Conservation (phyloP, 2,797 vertebrate species). For the Acridotheres tristis region DNA sequence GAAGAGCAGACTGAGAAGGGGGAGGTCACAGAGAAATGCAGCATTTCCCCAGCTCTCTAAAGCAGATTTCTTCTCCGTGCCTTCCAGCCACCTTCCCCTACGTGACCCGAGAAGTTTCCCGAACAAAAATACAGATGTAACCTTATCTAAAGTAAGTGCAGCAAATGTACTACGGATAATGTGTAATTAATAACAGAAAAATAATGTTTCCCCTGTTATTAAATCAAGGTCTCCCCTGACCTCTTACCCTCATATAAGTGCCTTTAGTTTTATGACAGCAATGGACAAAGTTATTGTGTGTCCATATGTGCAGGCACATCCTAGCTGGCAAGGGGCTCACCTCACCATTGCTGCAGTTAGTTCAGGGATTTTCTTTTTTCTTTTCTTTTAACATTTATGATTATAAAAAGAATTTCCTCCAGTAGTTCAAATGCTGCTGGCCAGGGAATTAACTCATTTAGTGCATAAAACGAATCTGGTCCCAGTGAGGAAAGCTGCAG, state of each 20-base stretch:
- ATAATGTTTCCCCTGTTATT: conserved; percentile 68
- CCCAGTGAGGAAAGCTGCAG: conserved; percentile 17
- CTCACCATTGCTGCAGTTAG: conserved; percentile 18
- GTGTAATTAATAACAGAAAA: conserved; percentile 81
- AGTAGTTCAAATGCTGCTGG: conserved; percentile 43
- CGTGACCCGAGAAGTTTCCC: conserved; percentile 30
- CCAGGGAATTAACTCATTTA: conserved; percentile 66
- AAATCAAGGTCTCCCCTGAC: conserved; percentile 61
- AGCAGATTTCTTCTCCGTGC: not conserved
- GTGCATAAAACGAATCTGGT: conserved; percentile 36
- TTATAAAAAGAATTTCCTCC: not conserved
- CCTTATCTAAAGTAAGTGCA: conserved; percentile 72
- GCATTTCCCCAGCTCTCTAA: not conserved
- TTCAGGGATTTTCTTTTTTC: not conserved
- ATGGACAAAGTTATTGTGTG: conserved; percentile 37
- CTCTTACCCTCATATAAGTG: conserved; percentile 74
- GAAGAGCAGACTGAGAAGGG: not conserved
- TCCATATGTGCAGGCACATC: not conserved
- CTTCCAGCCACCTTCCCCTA: conserved; percentile 28
- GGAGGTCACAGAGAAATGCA: not conserved
- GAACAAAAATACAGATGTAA: conserved; percentile 75
- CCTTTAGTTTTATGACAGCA: conserved; percentile 73
- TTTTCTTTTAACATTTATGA: not conserved
- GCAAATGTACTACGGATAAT: conserved; percentile 63
- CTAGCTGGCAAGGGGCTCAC: not conserved